These are phyloP conservation scores for Trypoxylon attenuatum DNA, from an alignment of 2,888 invertebrate genomes.

Conservation along the genomic window DNA sequence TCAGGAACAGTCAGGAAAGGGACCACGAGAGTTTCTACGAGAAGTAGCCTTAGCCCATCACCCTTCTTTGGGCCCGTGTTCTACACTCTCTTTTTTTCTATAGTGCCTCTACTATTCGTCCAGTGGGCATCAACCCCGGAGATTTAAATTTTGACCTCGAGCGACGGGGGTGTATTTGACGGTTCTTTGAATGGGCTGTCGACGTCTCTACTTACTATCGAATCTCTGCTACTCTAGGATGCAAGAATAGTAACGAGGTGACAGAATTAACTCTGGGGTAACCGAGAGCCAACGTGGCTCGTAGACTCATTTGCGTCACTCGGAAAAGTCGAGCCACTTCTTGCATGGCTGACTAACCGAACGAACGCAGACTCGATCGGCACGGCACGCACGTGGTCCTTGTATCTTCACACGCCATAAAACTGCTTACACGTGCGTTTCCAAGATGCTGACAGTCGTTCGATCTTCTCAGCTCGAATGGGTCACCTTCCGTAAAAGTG, in stretches of 20 bases:
- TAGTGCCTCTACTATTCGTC: constrained; percentile 34
- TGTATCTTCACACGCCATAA: constrained; percentile 66
- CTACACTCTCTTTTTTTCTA: constrained; percentile 32
- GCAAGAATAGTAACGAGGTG: too few relatives aligned
- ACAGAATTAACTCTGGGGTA: constrained; percentile 10
- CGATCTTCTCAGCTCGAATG: constrained; percentile 29
- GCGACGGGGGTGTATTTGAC: constrained; percentile 71
- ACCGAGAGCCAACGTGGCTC: background rate
- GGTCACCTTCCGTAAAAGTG: constrained; percentile 29
- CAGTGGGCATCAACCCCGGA: constrained; percentile 49
- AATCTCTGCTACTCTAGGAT: too few relatives aligned
- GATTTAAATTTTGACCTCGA: constrained; percentile 13
- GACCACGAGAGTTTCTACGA: constrained; percentile 51
- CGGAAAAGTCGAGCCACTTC: constrained; percentile 13
- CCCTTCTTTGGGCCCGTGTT: constrained; percentile 12
- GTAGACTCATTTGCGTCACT: constrained; percentile 18
- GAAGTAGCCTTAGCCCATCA: constrained; percentile 47
- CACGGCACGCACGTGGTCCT: constrained; percentile 50
- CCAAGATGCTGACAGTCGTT: constrained; percentile 34
- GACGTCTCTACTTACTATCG: too few relatives aligned
- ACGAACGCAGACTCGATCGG: constrained; percentile 12
- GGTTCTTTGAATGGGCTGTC: constrained; percentile 57
- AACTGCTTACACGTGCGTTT: constrained; percentile 65
- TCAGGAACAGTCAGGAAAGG: constrained; percentile 54
- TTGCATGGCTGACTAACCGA: constrained; percentile 15